Evolutionary conservation across 1,140 invertebrate species (phyloP).

Genomic region (Riptortus pedestris): DNA sequence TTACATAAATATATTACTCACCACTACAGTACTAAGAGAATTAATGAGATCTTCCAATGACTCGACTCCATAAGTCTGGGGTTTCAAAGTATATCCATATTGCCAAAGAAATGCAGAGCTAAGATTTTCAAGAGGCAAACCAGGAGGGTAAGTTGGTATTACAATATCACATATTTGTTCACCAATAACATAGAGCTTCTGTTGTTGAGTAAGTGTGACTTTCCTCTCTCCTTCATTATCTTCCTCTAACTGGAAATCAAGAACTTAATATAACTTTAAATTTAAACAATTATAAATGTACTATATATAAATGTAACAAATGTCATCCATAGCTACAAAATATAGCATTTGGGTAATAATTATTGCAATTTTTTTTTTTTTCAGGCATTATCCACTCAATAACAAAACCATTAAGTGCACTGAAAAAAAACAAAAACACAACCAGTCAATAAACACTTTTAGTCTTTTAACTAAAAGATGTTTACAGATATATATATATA

Average conservation of each 20-base stretch:
- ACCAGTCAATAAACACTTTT: too few relatives aligned
- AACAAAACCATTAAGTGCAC: too few relatives aligned
- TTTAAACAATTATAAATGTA: not conserved
- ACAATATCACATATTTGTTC: constrained; percentile 47
- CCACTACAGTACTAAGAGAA: constrained; percentile 44
- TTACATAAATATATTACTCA: too few relatives aligned
- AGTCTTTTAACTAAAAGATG: too few relatives aligned
- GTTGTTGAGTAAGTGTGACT: constrained; percentile 44
- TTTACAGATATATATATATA: too few relatives aligned
- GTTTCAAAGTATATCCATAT: constrained; percentile 49
- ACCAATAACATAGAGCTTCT: constrained; percentile 45
- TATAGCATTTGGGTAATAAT: too few relatives aligned
- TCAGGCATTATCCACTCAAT: too few relatives aligned
- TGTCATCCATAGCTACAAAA: not conserved
- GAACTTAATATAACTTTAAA: too few relatives aligned
- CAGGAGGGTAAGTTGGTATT: constrained; percentile 36
- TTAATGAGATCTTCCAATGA: constrained; percentile 44
- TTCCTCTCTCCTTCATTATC: constrained; percentile 44
- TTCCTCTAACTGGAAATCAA: constrained; percentile 41
- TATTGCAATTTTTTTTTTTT: too few relatives aligned
- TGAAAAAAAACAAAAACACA: too few relatives aligned
- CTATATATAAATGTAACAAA: not conserved
- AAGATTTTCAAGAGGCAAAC: constrained; percentile 41
- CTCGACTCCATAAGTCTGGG: constrained; percentile 44
- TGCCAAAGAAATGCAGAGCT: constrained; percentile 43